phyloP scores from a whole-genome alignment of 1,140 invertebrate genomes.

The Phymorhynchus buccinoides region DNA sequence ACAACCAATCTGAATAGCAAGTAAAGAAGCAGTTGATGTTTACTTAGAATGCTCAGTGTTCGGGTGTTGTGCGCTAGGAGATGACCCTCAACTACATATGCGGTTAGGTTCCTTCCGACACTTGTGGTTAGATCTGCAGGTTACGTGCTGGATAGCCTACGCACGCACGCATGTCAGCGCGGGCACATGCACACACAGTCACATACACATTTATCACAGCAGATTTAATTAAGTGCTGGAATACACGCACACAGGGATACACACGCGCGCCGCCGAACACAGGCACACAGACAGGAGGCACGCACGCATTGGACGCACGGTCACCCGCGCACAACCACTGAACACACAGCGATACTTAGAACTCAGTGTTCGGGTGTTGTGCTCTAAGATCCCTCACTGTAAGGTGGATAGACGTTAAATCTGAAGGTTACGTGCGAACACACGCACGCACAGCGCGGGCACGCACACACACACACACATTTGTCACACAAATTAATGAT shows the following conservation, averaged over 20 bases:
- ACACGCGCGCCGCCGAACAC: too few species aligned
- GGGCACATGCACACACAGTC: too few species aligned
- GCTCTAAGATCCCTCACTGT: not conserved
- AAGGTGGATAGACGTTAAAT: not conserved
- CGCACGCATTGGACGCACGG: not conserved
- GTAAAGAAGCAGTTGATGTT: not conserved
- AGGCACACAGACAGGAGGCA: not conserved
- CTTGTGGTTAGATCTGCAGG: too few species aligned
- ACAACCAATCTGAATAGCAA: not conserved
- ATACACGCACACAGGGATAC: not conserved
- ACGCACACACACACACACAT: constrained; percentile 22
- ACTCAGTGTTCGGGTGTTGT: not conserved
- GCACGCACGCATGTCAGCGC: too few species aligned
- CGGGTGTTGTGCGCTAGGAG: not conserved
- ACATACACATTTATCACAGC: too few species aligned
- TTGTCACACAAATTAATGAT: not conserved
- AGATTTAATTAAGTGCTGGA: not conserved
- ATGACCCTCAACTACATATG: not conserved
- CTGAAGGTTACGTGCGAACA: not conserved
- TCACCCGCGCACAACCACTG: not conserved
- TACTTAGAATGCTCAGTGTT: not conserved
- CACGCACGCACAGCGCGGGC: not conserved
- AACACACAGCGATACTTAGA: not conserved
- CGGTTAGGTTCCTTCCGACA: too few species aligned
- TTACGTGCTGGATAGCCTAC: too few species aligned